Percentiles rank a stretch among this genome's conserved stretches.
phyloP scores from a whole-genome alignment of 2,113 vertebrate species.

The Mixornis gularis region DNA sequence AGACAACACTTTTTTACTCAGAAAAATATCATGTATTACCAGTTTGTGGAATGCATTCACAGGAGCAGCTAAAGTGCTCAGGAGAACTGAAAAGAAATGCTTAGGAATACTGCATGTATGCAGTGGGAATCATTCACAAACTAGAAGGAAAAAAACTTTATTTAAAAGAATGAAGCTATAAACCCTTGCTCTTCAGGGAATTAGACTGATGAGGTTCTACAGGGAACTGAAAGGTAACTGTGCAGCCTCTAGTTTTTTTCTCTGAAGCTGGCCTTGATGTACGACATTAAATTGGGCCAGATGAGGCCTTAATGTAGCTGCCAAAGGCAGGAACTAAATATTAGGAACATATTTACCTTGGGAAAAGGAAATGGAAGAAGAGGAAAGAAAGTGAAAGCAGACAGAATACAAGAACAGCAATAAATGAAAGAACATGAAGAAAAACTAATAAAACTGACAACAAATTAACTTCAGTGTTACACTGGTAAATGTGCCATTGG shows the following conservation, averaged over 20 bases:
- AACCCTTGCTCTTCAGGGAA: not conserved
- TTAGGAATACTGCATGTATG: not conserved
- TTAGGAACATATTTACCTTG: not conserved
- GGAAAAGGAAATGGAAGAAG: not conserved
- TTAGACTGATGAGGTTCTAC: not conserved
- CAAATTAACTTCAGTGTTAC: not conserved
- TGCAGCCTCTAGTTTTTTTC: not conserved
- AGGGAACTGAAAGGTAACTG: not conserved
- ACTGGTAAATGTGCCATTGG: not conserved
- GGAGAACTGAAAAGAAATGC: not conserved
- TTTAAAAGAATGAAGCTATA: not conserved
- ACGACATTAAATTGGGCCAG: not conserved
- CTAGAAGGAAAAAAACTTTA: not conserved
- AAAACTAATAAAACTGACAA: not conserved
- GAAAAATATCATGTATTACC: not conserved
- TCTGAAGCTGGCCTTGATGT: not conserved
- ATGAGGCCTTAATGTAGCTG: not conserved
- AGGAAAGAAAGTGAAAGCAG: not conserved
- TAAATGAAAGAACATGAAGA: not conserved
- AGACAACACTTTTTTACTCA: not conserved
- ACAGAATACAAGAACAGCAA: not conserved
- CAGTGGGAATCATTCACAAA: not conserved
- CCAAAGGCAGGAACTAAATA: constrained; percentile 1
- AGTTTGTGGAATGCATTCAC: not conserved
- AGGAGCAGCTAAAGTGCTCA: not conserved